These are phyloP conservation scores for Manacus vitellinus DNA, from an alignment of 2,113 vertebrate genomes.

Conservation along the genomic window DNA sequence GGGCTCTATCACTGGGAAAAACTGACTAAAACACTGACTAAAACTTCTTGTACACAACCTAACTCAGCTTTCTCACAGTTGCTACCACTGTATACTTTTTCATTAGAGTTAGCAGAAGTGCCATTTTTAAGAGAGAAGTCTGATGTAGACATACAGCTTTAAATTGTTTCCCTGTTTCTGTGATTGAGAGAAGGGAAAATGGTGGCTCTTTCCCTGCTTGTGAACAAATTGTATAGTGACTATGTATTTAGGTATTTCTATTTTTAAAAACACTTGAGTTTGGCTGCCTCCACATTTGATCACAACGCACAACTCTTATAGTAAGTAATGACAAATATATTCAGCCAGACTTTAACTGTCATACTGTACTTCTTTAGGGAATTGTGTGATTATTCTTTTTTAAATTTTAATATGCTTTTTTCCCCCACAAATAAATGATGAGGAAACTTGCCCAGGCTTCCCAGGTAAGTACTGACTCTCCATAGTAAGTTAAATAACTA, in stretches of 20 bases:
- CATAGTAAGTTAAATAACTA: neutral
- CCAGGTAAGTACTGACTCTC: neutral
- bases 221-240: neutral
- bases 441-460: neutral
- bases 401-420: neutral
- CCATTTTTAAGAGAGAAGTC: neutral
- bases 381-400: neutral
- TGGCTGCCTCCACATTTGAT: neutral
- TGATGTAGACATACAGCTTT: neutral
- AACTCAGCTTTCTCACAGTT: neutral
- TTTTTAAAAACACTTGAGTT: neutral
- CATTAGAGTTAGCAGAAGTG: neutral
- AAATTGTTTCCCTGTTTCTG: neutral
- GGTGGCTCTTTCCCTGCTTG: neutral
- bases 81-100: neutral
- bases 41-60: neutral
- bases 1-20: neutral
- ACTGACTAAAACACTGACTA: neutral
- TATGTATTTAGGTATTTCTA: neutral
- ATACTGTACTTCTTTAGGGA: neutral
- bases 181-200: neutral
- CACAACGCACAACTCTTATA: neutral
- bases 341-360: neutral
- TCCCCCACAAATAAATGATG: neutral
- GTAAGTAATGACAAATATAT: neutral